Evolutionary conservation across 2,888 invertebrate genomes (phyloP).

Genomic region (Eucriotettix oculatus): DNA sequence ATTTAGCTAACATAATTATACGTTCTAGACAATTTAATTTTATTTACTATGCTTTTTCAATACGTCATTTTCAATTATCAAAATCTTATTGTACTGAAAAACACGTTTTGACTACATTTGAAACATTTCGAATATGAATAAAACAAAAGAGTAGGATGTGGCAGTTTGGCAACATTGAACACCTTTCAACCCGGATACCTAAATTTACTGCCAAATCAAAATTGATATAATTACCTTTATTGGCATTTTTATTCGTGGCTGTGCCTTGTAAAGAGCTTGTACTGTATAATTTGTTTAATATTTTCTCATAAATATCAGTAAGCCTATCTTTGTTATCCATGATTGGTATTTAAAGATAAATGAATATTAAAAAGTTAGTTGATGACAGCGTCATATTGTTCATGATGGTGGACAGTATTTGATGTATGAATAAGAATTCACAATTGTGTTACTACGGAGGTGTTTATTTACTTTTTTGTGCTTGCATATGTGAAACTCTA

Average conservation of each 20-base stretch:
- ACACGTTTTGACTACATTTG: too few species aligned
- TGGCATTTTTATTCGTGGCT: neutral
- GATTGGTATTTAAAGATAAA: neutral
- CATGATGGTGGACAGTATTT: constrained; percentile 36
- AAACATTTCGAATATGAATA: too few species aligned
- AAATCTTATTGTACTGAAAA: too few species aligned
- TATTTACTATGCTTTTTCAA: too few species aligned
- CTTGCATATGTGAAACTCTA: too few species aligned
- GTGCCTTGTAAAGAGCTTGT: neutral
- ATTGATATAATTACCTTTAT: neutral
- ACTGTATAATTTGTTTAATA: neutral
- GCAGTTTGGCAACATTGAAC: constrained; percentile 12
- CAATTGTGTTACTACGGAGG: too few species aligned
- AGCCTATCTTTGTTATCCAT: neutral
- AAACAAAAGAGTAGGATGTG: neutral
- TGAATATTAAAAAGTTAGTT: constrained; percentile 10
- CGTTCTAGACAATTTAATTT: too few species aligned
- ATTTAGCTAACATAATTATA: too few species aligned
- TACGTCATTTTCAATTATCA: too few species aligned
- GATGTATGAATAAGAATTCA: too few species aligned
- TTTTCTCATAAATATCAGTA: neutral
- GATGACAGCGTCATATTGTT: constrained; percentile 45
- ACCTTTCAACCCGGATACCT: constrained; percentile 14
- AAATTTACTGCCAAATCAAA: constrained; percentile 11
- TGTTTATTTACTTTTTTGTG: too few species aligned